phyloP scores from a whole-genome alignment of 1,140 invertebrate genomes.

The Monochamus saltuarius region DNA sequence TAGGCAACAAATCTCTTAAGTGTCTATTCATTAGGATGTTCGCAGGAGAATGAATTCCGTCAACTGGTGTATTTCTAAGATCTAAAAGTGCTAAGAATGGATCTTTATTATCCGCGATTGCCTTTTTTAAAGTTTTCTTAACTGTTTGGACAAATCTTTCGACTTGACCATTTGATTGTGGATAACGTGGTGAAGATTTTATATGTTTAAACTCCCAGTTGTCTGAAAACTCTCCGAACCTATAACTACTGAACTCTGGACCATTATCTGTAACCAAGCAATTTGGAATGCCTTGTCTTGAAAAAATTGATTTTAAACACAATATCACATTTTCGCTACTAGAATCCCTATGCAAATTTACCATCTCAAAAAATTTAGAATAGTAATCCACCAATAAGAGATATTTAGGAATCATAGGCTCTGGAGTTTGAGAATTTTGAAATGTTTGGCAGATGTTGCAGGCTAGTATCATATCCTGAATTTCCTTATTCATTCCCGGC shows the following conservation, averaged over 20 bases:
- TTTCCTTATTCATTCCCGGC: conserved; percentile 21
- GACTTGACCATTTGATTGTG: background rate
- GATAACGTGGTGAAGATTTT: too few relatives aligned
- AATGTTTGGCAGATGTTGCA: conserved; percentile 14
- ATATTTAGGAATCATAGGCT: conserved; percentile 40
- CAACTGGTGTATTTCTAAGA: too few relatives aligned
- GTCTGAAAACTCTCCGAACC: background rate
- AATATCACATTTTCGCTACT: conserved; percentile 32
- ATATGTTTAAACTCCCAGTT: too few relatives aligned
- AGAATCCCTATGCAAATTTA: conserved; percentile 23
- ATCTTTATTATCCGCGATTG: background rate
- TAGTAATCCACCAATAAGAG: conserved; percentile 38
- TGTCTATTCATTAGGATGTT: too few relatives aligned
- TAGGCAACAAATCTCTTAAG: too few relatives aligned
- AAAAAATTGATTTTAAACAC: conserved; percentile 40
- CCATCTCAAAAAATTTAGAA: conserved; percentile 38
- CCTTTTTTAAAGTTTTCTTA: conserved; percentile 1
- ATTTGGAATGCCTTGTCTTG: conserved; percentile 8
- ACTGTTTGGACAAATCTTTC: background rate
- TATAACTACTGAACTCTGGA: background rate
- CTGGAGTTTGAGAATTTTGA: conserved; percentile 7
- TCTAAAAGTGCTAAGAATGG: too few relatives aligned
- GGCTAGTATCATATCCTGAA: conserved; percentile 9
- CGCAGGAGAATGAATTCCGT: too few relatives aligned
- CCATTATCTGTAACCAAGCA: too few relatives aligned